These are phyloP conservation scores for Dolomedes plantarius DNA, from an alignment of 2,888 invertebrate genomes.

Conservation along the genomic window DNA sequence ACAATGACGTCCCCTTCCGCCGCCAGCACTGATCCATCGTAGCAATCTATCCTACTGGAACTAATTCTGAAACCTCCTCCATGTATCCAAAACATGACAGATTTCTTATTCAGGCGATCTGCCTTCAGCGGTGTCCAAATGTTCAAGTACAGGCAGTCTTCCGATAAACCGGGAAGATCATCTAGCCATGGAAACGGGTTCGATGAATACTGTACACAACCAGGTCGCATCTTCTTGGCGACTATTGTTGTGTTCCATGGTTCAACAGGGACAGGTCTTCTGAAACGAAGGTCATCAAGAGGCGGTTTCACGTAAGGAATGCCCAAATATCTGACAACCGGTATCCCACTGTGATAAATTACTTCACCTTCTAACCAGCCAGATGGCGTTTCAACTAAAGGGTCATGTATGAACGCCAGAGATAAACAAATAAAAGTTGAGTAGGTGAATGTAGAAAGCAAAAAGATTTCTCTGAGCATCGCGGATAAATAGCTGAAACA, in stretches of 20 bases:
- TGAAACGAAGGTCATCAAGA: slow-evolving; percentile 22
- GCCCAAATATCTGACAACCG: slow-evolving; percentile 22
- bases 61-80: slow-evolving; percentile 41
- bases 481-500: too few relatives aligned
- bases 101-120: not conserved
- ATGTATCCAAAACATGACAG: slow-evolving; percentile 56
- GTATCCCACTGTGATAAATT: not conserved
- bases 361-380: slow-evolving; percentile 17
- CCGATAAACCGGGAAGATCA: not conserved
- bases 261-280: slow-evolving; percentile 4
- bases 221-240: not conserved
- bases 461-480: too few relatives aligned
- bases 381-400: not conserved
- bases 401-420: too few relatives aligned
- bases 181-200: slow-evolving; percentile 24
- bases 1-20: slow-evolving; percentile 47
- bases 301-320: slow-evolving; percentile 44
- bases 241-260: slow-evolving; percentile 9
- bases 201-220: slow-evolving; percentile 20
- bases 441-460: too few relatives aligned
- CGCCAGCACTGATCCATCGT: slow-evolving; percentile 21
- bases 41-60: slow-evolving; percentile 13
- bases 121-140: slow-evolving; percentile 15
- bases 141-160: slow-evolving; percentile 56
- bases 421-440: too few relatives aligned